Percentiles rank a stretch among this genome's conserved stretches.
Conservation (phyloP, 2,888 invertebrate species). For the Octonoba sinensis region DNA sequence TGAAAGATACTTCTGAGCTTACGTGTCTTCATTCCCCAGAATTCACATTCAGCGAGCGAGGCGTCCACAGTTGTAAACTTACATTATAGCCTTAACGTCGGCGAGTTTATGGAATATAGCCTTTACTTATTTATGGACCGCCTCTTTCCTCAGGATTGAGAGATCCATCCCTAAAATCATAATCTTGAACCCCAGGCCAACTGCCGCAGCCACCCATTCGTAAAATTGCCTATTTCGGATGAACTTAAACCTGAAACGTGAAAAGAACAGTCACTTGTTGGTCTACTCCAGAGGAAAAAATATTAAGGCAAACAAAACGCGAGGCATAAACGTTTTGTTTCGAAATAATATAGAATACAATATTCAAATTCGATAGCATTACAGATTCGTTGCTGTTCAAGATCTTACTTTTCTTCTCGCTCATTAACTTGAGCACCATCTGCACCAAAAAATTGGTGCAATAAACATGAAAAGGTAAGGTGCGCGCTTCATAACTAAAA, state of each 20-base stretch:
- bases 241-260: conserved; percentile 14
- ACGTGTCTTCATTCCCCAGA: conserved; percentile 53
- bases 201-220: conserved; percentile 30
- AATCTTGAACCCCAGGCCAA: conserved; percentile 43
- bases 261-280: too few relatives aligned
- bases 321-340: too few relatives aligned
- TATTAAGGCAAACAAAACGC: too few relatives aligned
- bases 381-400: too few relatives aligned
- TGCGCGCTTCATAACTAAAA: too few relatives aligned
- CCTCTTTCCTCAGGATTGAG: conserved; percentile 1
- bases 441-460: too few relatives aligned
- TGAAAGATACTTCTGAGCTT: conserved; percentile 39
- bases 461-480: too few relatives aligned
- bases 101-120: conserved; percentile 54
- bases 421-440: too few relatives aligned
- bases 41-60: conserved; percentile 48
- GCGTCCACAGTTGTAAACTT: conserved; percentile 51
- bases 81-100: conserved; percentile 46
- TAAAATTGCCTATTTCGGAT: conserved; percentile 31
- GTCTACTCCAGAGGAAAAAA: too few relatives aligned
- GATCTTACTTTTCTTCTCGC: too few relatives aligned
- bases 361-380: too few relatives aligned
- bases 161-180: conserved; percentile 47
- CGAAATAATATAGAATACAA: too few relatives aligned
- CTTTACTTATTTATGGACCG: conserved; percentile 54